phyloP scores from a whole-genome alignment of 2,113 vertebrate genomes.

The Ceuthmochares aereus region DNA sequence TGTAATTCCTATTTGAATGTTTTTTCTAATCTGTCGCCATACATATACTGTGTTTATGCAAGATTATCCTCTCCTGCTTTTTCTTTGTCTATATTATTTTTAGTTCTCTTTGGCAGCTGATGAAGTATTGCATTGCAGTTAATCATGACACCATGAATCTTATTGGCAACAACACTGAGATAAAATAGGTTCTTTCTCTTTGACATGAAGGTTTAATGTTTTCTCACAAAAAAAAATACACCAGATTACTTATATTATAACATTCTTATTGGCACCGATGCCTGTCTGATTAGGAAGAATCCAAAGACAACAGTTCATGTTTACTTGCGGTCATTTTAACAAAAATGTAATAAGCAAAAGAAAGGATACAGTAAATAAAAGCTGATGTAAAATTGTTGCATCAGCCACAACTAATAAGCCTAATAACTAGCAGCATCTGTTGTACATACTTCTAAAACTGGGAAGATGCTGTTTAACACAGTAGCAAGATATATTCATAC shows the following conservation, averaged over 20 bases:
- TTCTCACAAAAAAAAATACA: not conserved
- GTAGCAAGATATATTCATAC: accelerated
- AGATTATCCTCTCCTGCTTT: not conserved
- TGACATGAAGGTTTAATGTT: not conserved
- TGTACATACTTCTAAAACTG: not conserved
- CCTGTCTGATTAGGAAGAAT: not conserved
- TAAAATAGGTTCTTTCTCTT: not conserved
- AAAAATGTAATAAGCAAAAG: not conserved
- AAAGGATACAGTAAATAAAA: not conserved
- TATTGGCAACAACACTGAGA: not conserved
- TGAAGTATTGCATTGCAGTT: not conserved
- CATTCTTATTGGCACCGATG: not conserved
- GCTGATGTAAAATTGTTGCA: not conserved
- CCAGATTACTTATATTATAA: not conserved
- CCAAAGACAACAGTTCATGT: not conserved
- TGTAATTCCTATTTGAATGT: not conserved
- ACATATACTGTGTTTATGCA: not conserved
- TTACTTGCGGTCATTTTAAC: not conserved
- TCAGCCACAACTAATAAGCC: not conserved
- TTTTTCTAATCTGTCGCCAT: not conserved
- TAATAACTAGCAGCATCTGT: not conserved
- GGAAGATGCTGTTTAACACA: not conserved
- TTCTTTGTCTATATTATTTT: not conserved
- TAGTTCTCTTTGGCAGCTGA: not conserved
- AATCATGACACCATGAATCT: not conserved